Conservation (phyloP, 2,797 vertebrate genomes). For the Varecia variegata region DNA sequence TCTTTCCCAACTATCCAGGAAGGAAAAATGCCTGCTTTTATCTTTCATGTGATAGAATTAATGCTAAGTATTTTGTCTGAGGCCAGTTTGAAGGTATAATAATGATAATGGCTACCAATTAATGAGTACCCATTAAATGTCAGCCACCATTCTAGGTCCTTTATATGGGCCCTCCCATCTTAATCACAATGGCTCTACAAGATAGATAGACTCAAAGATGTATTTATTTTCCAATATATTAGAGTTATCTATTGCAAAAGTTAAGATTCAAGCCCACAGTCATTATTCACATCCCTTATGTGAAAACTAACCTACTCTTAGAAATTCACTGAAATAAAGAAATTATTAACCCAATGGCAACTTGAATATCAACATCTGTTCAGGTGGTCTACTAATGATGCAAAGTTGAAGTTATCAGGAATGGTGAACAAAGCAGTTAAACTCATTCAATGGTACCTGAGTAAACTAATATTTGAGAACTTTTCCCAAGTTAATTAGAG, state of each 20-base stretch:
- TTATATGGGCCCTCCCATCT: background rate
- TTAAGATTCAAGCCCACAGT: background rate
- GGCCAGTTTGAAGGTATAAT: constrained; percentile 1
- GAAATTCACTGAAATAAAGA: background rate
- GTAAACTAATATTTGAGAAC: constrained; percentile 22
- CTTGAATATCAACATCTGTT: constrained; percentile 34
- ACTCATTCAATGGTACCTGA: background rate
- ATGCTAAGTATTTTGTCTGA: background rate
- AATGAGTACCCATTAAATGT: background rate
- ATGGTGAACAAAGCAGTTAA: background rate
- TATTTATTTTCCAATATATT: background rate
- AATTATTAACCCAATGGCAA: constrained; percentile 7
- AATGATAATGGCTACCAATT: background rate
- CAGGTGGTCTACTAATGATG: background rate
- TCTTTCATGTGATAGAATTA: background rate
- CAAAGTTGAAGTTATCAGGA: background rate
- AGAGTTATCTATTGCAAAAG: background rate
- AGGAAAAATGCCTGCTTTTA: background rate
- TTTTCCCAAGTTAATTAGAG: background rate
- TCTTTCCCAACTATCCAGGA: background rate
- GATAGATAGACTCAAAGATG: background rate
- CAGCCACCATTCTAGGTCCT: background rate
- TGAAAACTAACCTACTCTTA: background rate
- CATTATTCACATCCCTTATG: background rate
- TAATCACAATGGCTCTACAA: background rate